These are phyloP conservation scores for Spongilla lacustris DNA, from an alignment of 37 sponge, comb jelly and placozoan genomes.

Conservation along the genomic window DNA sequence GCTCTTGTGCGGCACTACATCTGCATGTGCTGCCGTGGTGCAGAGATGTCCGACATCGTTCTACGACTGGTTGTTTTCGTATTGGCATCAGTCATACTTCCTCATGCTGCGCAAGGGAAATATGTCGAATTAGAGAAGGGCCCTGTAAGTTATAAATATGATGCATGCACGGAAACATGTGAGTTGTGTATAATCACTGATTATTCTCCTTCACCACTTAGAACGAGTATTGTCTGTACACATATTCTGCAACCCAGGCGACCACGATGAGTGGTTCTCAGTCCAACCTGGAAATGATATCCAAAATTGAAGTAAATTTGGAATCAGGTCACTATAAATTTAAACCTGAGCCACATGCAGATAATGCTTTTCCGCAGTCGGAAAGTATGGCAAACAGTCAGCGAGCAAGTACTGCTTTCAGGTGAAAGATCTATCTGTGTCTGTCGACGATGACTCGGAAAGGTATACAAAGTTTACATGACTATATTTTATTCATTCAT, in stretches of 20 bases:
- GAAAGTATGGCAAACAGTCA: conserved; percentile 1
- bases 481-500: not conserved
- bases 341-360: too few relatives aligned
- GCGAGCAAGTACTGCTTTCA: conserved; percentile 39
- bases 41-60: too few relatives aligned
- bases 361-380: conserved; percentile 12
- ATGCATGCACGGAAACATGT: too few relatives aligned
- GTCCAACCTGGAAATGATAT: not conserved
- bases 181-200: too few relatives aligned
- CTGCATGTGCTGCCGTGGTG: too few relatives aligned
- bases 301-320: not conserved
- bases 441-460: not conserved
- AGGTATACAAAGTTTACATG: not conserved
- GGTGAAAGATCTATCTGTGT: conserved; percentile 4
- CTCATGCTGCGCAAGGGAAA: too few relatives aligned
- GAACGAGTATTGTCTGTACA: not conserved
- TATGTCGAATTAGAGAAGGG: too few relatives aligned
- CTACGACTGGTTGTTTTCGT: too few relatives aligned
- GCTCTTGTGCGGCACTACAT: too few relatives aligned
- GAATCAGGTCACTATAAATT: not conserved
- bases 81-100: too few relatives aligned
- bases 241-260: not conserved
- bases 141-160: too few relatives aligned
- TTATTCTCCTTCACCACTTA: not conserved
- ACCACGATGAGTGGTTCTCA: not conserved